Base-by-base conservation (phyloP, 1,140 invertebrate species). In the Zaprionus ornatus region DNA sequence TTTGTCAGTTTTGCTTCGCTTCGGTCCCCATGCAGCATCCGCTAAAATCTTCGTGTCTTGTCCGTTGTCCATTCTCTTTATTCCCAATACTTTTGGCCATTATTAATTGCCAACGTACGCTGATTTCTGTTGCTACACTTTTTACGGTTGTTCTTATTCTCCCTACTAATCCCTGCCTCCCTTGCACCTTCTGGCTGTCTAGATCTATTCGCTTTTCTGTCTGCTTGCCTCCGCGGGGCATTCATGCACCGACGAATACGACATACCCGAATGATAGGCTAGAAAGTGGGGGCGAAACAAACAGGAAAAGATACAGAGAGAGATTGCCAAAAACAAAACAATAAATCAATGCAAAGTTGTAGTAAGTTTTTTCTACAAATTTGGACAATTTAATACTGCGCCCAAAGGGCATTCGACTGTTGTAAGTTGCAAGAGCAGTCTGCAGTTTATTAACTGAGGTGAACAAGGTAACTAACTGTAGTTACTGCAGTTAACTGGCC, bases 51-150 rank as follows among this genome's bases (percentile, higher is more conserved):
- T 17, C 15, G 37, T n/a, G 37, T 40, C 37, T 40, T 48, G 17
- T 1, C 17, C 45, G 45, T 13, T 50, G 45, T 50, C 19, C 45
- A 23, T 50, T 50, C 23, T 19, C 19, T 50, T 50, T 50, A 50
- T 23, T 50, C 19, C 45, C 45, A 50, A 12, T 23, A 23, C 45
- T 50, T 48, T 50, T 50, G 19, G 19, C 45, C 45, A 50, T 50
- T 50, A 50, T 50, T 50, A 50, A 50, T 50, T 50, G 45, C 45
- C 19, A 50, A 50, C 45, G 45, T 50, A 19, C 45, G 45, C 45
- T 50, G 45, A 50, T 50, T 50, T 50, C 45, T 50, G 40, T 50
- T 50, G 19, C 45, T 50, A 50, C 45, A 50, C 4, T 50, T 21
- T 50, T 50, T 50, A 21, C 45, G 19, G 9, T 48, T 45, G 17